phyloP scores from a whole-genome alignment of 2,888 invertebrate genomes.

The Melitaea athalia region DNA sequence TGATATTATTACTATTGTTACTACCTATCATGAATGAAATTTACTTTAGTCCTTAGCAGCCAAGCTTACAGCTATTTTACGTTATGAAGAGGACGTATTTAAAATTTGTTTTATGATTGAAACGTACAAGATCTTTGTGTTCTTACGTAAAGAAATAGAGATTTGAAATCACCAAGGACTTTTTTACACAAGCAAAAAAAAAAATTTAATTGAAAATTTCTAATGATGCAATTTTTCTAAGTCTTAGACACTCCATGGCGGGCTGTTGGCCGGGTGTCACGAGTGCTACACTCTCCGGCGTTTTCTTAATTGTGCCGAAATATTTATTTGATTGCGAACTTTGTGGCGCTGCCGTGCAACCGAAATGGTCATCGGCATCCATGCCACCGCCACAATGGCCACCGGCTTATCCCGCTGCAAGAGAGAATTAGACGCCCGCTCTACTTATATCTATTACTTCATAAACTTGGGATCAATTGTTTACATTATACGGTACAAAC shows the following conservation, averaged over 20 bases:
- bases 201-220: slow-evolving; percentile 6
- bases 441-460: slow-evolving; percentile 32
- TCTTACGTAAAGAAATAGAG: neutral
- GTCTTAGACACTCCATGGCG: slow-evolving; percentile 56
- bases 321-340: slow-evolving; percentile 82
- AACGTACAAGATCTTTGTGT: neutral
- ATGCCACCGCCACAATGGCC: slow-evolving; percentile 67
- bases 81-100: neutral
- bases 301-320: slow-evolving; percentile 83
- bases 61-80: neutral
- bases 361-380: slow-evolving; percentile 81
- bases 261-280: slow-evolving; percentile 70
- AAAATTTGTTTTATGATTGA: neutral
- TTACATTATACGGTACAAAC: neutral
- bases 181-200: neutral
- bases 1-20: slow-evolving; percentile 30
- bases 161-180: neutral
- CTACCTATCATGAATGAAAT: slow-evolving; percentile 12
- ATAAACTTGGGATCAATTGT: neutral
- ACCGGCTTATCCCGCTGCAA: slow-evolving; percentile 52
- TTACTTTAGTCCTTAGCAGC: neutral
- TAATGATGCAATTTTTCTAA: slow-evolving; percentile 39
- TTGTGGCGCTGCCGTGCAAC: slow-evolving; percentile 76
- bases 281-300: slow-evolving; percentile 80
- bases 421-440: slow-evolving; percentile 49